Conservation (phyloP, 1,140 invertebrate species). For the Cotesia chilonis region DNA sequence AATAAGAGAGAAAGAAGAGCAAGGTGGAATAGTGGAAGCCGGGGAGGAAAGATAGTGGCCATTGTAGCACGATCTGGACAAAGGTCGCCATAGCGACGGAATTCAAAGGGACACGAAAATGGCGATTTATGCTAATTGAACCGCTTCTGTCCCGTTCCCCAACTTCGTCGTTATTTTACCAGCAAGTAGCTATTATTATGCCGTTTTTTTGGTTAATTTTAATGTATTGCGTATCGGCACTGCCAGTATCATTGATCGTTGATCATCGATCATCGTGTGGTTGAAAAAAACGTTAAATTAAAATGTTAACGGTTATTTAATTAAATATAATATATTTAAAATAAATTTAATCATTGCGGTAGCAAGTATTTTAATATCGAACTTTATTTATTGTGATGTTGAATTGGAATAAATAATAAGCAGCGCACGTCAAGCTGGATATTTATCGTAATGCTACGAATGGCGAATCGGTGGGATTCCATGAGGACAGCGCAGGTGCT, state of each 20-base stretch:
- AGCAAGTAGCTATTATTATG: too few relatives aligned
- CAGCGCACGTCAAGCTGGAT: slow-evolving; percentile 25
- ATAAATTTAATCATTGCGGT: background rate
- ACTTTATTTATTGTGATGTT: slow-evolving; percentile 13
- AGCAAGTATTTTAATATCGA: slow-evolving; percentile 3
- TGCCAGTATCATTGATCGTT: too few relatives aligned
- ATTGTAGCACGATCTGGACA: slow-evolving; percentile 60
- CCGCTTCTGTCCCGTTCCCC: slow-evolving; percentile 36
- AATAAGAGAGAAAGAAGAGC: slow-evolving; percentile 35
- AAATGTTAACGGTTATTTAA: background rate
- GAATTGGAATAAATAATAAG: slow-evolving; percentile 33
- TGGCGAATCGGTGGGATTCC: slow-evolving; percentile 35
- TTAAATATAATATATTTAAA: background rate
- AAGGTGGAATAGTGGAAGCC: slow-evolving; percentile 25
- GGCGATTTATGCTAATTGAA: slow-evolving; percentile 58
- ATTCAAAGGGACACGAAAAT: slow-evolving; percentile 59
- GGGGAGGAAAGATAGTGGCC: slow-evolving; percentile 54
- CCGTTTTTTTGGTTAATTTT: too few relatives aligned
- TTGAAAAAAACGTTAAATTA: too few relatives aligned
- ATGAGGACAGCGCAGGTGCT: slow-evolving; percentile 34
- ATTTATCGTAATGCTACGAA: slow-evolving; percentile 35
- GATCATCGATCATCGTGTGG: background rate
- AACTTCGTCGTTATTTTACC: slow-evolving; percentile 24
- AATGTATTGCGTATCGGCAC: too few relatives aligned
- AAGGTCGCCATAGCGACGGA: slow-evolving; percentile 60